These are phyloP conservation scores for Zaprionus vittiger DNA, from an alignment of 1,140 invertebrate species.

Conservation along the genomic window DNA sequence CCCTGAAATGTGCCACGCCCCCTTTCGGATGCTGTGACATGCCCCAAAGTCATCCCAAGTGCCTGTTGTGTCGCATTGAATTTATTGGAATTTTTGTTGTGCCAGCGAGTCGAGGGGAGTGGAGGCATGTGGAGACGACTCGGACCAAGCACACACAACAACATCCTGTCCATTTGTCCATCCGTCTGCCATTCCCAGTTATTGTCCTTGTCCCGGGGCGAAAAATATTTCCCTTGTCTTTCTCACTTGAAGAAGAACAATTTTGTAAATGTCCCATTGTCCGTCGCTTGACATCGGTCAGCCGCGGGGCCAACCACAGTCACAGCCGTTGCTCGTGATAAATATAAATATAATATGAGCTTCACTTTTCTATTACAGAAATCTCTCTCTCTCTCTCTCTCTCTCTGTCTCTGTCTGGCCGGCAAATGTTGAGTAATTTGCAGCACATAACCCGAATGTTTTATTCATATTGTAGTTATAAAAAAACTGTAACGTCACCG, in stretches of 20 bases:
- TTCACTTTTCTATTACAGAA: slow-evolving; percentile 63
- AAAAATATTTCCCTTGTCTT: slow-evolving; percentile 63
- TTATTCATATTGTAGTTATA: slow-evolving; percentile 57
- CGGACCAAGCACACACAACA: neutral
- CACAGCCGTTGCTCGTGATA: slow-evolving; percentile 42
- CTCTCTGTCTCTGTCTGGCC: neutral
- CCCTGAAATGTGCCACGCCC: slow-evolving; percentile 33
- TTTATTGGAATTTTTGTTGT: slow-evolving; percentile 81
- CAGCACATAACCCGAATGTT: slow-evolving; percentile 62
- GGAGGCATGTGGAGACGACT: slow-evolving; percentile 28
- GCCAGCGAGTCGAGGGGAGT: slow-evolving; percentile 36
- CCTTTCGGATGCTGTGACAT: slow-evolving; percentile 62
- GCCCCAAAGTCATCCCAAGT: slow-evolving; percentile 79
- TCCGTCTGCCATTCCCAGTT: slow-evolving; percentile 27
- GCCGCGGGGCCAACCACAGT: slow-evolving; percentile 29
- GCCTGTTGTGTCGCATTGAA: slow-evolving; percentile 81
- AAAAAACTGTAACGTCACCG: neutral
- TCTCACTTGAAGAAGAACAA: slow-evolving; percentile 48
- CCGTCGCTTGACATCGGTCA: slow-evolving; percentile 69
- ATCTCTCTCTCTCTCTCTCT: neutral
- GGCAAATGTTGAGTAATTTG: slow-evolving; percentile 57
- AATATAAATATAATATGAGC: slow-evolving; percentile 75
- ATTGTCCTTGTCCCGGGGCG: slow-evolving; percentile 15
- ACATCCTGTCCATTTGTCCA: neutral
- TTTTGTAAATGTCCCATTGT: slow-evolving; percentile 74